These are phyloP conservation scores for Sialia sialis DNA, from an alignment of 2,113 vertebrate genomes.

Conservation along the genomic window DNA sequence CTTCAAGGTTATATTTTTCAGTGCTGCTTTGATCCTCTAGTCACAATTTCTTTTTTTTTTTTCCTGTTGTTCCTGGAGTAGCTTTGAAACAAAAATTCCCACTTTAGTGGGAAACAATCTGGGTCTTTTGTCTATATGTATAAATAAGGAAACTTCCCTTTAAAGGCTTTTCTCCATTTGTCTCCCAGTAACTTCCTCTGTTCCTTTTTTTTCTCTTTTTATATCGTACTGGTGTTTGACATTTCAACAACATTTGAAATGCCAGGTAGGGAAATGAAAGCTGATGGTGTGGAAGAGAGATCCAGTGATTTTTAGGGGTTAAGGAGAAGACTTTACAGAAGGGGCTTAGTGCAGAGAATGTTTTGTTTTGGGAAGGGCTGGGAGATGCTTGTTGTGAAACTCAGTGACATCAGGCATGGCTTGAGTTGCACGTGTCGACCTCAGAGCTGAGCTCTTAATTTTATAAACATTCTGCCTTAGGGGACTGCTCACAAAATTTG, in stretches of 20 bases:
- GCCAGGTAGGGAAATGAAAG: background rate
- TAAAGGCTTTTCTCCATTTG: background rate
- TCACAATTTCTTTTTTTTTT: background rate
- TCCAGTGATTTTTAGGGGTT: too few species aligned
- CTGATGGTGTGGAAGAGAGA: background rate
- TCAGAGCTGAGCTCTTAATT: conserved; percentile 4
- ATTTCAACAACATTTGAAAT: background rate
- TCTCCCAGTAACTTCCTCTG: background rate
- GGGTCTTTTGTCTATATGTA: accelerated
- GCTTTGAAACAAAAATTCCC: background rate
- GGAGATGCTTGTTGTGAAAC: background rate
- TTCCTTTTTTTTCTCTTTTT: background rate
- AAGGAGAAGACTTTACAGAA: background rate
- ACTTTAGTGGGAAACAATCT: background rate
- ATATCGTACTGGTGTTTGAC: background rate
- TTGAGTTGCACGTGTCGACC: background rate
- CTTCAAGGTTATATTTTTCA: background rate
- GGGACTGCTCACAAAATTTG: conserved; percentile 80
- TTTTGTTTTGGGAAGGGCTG: background rate
- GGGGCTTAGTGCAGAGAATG: background rate
- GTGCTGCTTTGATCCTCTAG: background rate
- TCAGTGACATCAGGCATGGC: background rate
- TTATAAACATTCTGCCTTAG: conserved; percentile 66
- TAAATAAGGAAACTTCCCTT: background rate
- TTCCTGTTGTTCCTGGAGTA: background rate